phyloP scores from a whole-genome alignment of 2,797 vertebrate genomes.

The Danio kyathit region DNA sequence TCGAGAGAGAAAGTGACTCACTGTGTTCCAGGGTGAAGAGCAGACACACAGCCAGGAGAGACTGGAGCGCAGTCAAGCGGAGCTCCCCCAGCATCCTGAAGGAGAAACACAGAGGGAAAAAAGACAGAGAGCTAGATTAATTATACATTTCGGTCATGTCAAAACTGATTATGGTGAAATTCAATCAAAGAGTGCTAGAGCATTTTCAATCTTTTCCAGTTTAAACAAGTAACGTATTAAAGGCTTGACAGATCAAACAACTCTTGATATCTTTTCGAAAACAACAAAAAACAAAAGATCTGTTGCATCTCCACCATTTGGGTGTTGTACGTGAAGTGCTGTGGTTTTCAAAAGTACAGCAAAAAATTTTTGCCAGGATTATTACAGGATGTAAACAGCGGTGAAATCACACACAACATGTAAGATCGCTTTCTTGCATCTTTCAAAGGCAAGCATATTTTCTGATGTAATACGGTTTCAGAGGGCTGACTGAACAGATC shows the following conservation, averaged over 20 bases:
- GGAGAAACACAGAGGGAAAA: slow-evolving; percentile 34
- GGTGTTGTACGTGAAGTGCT: not conserved
- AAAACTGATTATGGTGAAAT: slow-evolving; percentile 1
- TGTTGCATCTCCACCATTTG: not conserved
- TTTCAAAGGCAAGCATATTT: slow-evolving; percentile 5
- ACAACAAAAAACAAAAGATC: not conserved
- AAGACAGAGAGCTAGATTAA: slow-evolving; percentile 19
- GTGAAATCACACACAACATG: not conserved
- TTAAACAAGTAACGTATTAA: not conserved
- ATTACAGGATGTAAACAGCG: not conserved
- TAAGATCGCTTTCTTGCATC: not conserved
- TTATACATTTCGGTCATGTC: slow-evolving; percentile 9
- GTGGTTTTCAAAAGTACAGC: not conserved
- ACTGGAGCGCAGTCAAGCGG: slow-evolving; percentile 69
- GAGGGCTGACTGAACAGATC: not conserved
- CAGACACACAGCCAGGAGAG: slow-evolving; percentile 76
- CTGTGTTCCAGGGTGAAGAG: slow-evolving; percentile 72
- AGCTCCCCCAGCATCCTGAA: slow-evolving; percentile 73
- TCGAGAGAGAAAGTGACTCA: slow-evolving; percentile 69
- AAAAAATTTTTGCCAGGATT: not conserved
- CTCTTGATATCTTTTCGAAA: not conserved
- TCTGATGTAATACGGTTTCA: not conserved
- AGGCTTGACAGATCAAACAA: not conserved
- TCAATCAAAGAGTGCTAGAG: not conserved
- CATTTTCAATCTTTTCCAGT: not conserved